A percentile compares a stretch with the other conserved stretches of the same genome.
Conservation (phyloP, 1,140 invertebrate species). For the Acromyrmex heyeri region DNA sequence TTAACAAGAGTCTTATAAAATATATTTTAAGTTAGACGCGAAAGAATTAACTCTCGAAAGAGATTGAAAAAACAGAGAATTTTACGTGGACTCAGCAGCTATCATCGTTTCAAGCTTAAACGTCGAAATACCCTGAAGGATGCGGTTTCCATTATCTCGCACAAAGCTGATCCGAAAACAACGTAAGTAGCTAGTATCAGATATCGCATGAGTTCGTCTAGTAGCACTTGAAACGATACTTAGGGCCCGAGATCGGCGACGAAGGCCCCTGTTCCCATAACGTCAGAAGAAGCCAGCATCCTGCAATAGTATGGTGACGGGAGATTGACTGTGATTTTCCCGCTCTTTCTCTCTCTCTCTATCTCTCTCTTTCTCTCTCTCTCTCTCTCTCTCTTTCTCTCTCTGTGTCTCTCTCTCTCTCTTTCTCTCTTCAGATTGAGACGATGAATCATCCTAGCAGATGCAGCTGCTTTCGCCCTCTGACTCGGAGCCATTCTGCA, state of each 20-base stretch:
- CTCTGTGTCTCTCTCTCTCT: background rate
- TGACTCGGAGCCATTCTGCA: slow-evolving; percentile 90
- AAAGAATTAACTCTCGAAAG: background rate
- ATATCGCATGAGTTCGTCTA: slow-evolving; percentile 58
- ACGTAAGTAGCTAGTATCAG: slow-evolving; percentile 53
- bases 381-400: background rate
- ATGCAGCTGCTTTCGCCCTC: slow-evolving; percentile 93
- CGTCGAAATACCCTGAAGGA: background rate
- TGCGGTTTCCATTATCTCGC: slow-evolving; percentile 22
- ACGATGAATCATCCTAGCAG: slow-evolving; percentile 88
- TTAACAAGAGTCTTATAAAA: background rate
- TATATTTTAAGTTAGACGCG: background rate
- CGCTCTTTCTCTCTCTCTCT: background rate
- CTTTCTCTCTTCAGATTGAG: background rate
- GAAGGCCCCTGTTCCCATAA: slow-evolving; percentile 43
- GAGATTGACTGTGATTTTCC: slow-evolving; percentile 51
- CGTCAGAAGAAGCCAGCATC: slow-evolving; percentile 77
- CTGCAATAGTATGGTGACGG: slow-evolving; percentile 69
- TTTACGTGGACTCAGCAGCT: slow-evolving; percentile 25
- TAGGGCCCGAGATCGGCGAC: slow-evolving; percentile 52
- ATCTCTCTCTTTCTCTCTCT: background rate
- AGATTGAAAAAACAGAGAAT: background rate
- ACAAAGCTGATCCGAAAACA: slow-evolving; percentile 61
- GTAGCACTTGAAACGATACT: slow-evolving; percentile 64
- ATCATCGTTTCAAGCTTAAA: slow-evolving; percentile 63